These are phyloP conservation scores for Bombyx huttoni DNA, from an alignment of 2,888 invertebrate genomes.

Conservation along the genomic window DNA sequence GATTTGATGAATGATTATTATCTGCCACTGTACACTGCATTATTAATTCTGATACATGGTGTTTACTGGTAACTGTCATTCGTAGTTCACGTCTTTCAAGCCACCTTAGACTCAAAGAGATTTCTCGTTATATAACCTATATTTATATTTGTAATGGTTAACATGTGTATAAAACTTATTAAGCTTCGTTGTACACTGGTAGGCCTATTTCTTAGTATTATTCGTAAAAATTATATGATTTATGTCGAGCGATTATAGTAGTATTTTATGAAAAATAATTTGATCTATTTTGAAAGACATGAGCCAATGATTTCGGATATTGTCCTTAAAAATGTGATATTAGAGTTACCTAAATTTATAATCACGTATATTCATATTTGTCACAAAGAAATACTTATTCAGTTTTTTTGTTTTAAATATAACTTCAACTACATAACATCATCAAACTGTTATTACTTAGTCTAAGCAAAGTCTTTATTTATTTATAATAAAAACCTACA, in stretches of 20 bases:
- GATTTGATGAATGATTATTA: conserved; percentile 1
- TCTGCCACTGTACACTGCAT: background rate
- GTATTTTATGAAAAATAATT: too few relatives aligned
- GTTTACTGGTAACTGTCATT: background rate
- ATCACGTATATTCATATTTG: too few relatives aligned
- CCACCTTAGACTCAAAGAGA: background rate
- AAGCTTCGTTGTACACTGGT: background rate
- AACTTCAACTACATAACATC: too few relatives aligned
- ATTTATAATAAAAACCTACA: too few relatives aligned
- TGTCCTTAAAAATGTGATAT: background rate
- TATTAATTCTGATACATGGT: background rate
- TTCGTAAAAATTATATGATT: too few relatives aligned
- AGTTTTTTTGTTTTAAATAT: too few relatives aligned
- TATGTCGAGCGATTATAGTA: too few relatives aligned
- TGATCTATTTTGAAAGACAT: background rate
- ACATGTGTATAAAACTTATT: background rate
- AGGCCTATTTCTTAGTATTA: background rate
- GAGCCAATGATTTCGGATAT: conserved; percentile 1
- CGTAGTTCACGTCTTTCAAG: background rate
- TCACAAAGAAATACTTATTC: too few relatives aligned
- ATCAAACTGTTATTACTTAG: too few relatives aligned
- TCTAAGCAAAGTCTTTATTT: too few relatives aligned
- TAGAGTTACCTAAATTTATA: background rate
- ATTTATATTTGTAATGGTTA: background rate
- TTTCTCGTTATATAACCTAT: background rate